These are phyloP conservation scores for Parapristionchus giblindavisi DNA, from an alignment of 2,888 invertebrate genomes.

Conservation along the genomic window DNA sequence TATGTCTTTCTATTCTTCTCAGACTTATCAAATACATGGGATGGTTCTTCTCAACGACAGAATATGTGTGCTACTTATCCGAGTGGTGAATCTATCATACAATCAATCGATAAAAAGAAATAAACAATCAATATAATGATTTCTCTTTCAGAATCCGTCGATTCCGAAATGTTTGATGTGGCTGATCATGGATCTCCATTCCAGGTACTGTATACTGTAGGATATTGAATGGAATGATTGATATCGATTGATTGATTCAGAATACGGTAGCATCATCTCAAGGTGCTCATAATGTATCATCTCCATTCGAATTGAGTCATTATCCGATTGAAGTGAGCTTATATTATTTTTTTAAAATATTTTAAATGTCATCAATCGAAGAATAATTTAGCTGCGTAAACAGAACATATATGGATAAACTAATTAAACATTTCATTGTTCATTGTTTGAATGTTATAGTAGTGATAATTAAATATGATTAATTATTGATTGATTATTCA, in stretches of 20 bases:
- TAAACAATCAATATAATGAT: too few relatives aligned
- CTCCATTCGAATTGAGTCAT: slow-evolving; percentile 95
- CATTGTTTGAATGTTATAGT: not conserved
- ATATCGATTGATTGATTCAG: not conserved
- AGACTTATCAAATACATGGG: too few relatives aligned
- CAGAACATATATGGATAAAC: too few relatives aligned
- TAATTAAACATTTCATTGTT: slow-evolving; percentile 10
- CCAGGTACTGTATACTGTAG: slow-evolving; percentile 35
- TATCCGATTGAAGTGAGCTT: slow-evolving; percentile 92
- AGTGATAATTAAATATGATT: not conserved
- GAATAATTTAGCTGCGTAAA: too few relatives aligned
- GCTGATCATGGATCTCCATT: slow-evolving; percentile 58
- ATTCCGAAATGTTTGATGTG: slow-evolving; percentile 65
- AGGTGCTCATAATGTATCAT: slow-evolving; percentile 76
- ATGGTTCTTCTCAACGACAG: too few relatives aligned
- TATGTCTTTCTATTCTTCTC: too few relatives aligned
- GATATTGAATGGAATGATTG: not conserved
- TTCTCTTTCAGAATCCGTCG: slow-evolving; percentile 58
- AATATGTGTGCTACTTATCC: too few relatives aligned
- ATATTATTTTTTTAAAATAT: too few relatives aligned
- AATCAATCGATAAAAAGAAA: too few relatives aligned
- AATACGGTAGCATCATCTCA: slow-evolving; percentile 9
- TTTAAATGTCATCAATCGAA: too few relatives aligned
- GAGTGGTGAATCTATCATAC: too few relatives aligned
- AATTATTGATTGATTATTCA: not conserved